Evolutionary conservation across 2,797 vertebrate species (phyloP).

Genomic region (Benthosema pterotum): DNA sequence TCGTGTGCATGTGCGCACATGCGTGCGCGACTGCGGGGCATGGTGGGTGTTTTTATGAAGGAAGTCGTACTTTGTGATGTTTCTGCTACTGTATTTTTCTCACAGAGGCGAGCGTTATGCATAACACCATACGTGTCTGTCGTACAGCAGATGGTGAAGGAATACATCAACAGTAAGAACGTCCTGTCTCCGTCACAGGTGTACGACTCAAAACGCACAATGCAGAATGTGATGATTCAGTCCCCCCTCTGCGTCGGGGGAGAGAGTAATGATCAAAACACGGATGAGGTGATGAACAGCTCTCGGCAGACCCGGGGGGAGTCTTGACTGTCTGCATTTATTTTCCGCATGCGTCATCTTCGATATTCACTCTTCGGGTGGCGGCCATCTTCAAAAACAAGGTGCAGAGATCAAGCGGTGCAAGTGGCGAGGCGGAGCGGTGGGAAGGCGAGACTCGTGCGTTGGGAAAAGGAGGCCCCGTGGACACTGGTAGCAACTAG

Average conservation of each 20-base stretch:
- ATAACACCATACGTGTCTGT: conserved; percentile 59
- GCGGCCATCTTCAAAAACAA: conserved; percentile 21
- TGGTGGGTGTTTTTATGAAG: conserved; percentile 41
- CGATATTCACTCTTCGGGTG: conserved; percentile 21
- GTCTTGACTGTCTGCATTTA: conserved; percentile 56
- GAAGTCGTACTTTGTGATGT: conserved; percentile 43
- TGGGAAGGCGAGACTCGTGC: neutral
- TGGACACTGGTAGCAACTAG: neutral
- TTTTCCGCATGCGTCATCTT: conserved; percentile 34
- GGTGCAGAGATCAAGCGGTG: neutral
- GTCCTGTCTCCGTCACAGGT: conserved; percentile 57
- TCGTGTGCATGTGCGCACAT: conserved; percentile 19
- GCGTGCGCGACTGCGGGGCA: conserved; percentile 2
- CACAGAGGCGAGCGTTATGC: conserved; percentile 56
- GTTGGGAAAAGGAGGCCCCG: neutral
- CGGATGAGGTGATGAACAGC: conserved; percentile 41
- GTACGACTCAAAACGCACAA: conserved; percentile 66
- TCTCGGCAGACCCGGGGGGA: conserved; percentile 48
- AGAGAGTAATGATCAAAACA: conserved; percentile 65
- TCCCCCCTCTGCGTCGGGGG: conserved; percentile 50
- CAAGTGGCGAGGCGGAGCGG: conserved; percentile 12
- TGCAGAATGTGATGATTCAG: conserved; percentile 53
- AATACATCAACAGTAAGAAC: conserved; percentile 73
- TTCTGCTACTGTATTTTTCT: conserved; percentile 51
- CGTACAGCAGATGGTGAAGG: conserved; percentile 68